Evolutionary conservation across 1,140 invertebrate genomes (phyloP).

Genomic region (Lanistes nyassanus): DNA sequence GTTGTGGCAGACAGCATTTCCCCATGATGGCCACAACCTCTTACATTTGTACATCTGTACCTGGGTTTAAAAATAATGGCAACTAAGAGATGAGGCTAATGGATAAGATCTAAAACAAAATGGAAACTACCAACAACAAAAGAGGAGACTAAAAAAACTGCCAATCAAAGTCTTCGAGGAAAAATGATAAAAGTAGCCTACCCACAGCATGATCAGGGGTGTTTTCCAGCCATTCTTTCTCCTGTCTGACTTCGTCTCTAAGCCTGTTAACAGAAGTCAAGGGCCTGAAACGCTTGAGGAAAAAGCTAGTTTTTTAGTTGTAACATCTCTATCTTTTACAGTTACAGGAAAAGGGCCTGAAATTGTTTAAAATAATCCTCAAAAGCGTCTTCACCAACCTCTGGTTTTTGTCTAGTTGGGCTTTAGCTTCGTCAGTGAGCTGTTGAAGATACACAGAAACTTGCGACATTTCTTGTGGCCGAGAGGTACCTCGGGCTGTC

Average conservation of each 20-base stretch:
- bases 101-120: too few relatives aligned
- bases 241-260: conserved; percentile 45
- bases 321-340: too few relatives aligned
- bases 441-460: conserved; percentile 44
- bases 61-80: too few relatives aligned
- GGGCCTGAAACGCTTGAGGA: background rate
- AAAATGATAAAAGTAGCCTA: background rate
- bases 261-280: conserved; percentile 37
- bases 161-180: background rate
- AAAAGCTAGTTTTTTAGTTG: background rate
- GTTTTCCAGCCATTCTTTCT: conserved; percentile 47
- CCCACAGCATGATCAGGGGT: conserved; percentile 43
- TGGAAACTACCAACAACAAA: too few relatives aligned
- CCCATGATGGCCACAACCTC: too few relatives aligned
- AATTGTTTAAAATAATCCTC: background rate
- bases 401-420: conserved; percentile 49
- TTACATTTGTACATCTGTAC: too few relatives aligned
- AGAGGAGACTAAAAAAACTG: too few relatives aligned
- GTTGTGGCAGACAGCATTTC: too few relatives aligned
- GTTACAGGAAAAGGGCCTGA: background rate
- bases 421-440: conserved; percentile 48
- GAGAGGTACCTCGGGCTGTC: conserved; percentile 48
- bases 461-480: conserved; percentile 46
- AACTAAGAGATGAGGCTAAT: too few relatives aligned
- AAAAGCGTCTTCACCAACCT: conserved; percentile 37